Base-by-base conservation (phyloP, 2,888 invertebrate species). In the Scelioninae gen. 2 region DNA sequence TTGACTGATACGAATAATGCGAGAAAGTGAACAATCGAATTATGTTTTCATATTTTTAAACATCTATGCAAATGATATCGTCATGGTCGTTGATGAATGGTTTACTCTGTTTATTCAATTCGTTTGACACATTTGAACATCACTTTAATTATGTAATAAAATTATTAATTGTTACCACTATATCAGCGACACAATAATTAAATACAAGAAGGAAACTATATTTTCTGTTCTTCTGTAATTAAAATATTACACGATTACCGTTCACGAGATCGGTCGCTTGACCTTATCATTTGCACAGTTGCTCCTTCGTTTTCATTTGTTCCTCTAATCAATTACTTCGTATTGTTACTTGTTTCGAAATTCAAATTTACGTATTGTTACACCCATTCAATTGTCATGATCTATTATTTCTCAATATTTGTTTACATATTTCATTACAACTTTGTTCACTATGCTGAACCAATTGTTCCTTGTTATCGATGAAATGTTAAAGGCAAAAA, bases 401-500 rank as follows among this genome's bases (percentile, higher is more conserved):
- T 31, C n/a, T 10, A 31, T 22, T 22, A 31, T 31, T 31, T n/a
- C 2, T 10, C 9, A 48, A 25, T 11, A 25, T 37, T 45, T 31
- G 19, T 60, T 52, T 69, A 31, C 18, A 43, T 6, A 52, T 52
- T 60, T 37, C n/a, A n/a, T n/a, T n/a, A n/a, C 33, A 53, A 19
- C 3, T 18, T 11, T 19, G 22, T 16, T 45, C 28, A 16, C 37
- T 31, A 53, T 33, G 35, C 37, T 6, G 19, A 39, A 25, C n/a
- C 37, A 43, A 48, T 50, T 13, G n/a, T 57, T 55, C 63, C 45
- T 70, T 53, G 22, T 53, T 53, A 33, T 35, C 9, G 7, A 7
- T 2, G 9, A 7, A 9, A 78, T 74, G 63, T 71, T 70, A 75
- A 74, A 77, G 73, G 75, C 72, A 75, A 77, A 73, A 73, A 65